Percentiles rank a stretch among this genome's conserved stretches.
Conservation (phyloP, 2,113 vertebrate genomes). For the Colius striatus region DNA sequence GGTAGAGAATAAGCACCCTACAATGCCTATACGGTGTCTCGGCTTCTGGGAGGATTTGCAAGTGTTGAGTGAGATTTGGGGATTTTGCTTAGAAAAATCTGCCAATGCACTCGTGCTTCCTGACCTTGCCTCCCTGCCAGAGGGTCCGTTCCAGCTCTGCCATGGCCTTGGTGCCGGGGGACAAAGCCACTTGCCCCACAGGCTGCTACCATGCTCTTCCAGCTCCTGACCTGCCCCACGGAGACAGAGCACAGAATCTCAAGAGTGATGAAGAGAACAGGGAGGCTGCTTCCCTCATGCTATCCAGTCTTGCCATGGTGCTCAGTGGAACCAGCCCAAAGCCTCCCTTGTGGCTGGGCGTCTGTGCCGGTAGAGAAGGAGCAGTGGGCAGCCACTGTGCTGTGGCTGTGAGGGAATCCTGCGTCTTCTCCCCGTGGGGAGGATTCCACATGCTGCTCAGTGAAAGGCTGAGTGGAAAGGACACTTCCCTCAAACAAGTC, state of each 20-base stretch:
- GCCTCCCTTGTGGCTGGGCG: neutral
- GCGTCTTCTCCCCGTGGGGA: neutral
- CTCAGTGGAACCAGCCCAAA: too few species aligned
- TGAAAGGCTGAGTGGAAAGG: neutral
- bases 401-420: rapidly evolving
- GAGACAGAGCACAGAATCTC: neutral
- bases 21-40: neutral
- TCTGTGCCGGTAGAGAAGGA: rapidly evolving
- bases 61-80: neutral
- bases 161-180: rapidly evolving
- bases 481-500: neutral
- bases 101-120: neutral
- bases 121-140: rapidly evolving
- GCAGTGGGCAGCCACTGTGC: rapidly evolving
- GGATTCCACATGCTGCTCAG: neutral
- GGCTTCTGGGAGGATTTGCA: neutral
- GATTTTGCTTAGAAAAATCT: neutral
- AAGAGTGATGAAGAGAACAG: neutral
- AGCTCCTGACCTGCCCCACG: rapidly evolving
- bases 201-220: neutral
- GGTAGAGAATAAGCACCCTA: neutral
- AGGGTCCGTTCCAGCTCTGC: neutral
- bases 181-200: rapidly evolving
- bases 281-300: neutral
- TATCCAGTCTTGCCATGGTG: too few species aligned